Conservation (phyloP, 1,140 invertebrate species). For the Andrena cerasifolii region DNA sequence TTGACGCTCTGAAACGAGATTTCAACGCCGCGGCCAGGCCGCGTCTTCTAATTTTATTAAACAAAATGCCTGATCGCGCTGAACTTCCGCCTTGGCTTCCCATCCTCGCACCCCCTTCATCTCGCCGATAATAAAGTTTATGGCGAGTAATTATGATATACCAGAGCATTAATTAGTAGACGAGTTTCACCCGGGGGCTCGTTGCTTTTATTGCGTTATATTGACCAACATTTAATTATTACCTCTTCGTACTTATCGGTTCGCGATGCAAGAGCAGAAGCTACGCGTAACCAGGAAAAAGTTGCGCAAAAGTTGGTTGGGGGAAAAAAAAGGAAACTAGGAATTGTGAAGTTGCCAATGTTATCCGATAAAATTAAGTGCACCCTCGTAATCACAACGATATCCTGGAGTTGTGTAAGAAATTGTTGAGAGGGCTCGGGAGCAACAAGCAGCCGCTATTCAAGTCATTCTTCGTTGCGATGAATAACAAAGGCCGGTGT, state of each 20-base stretch:
- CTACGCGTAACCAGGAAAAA: not conserved
- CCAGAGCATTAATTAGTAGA: constrained; percentile 28
- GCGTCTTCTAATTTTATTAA: not conserved
- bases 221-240: constrained; percentile 8
- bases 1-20: not conserved
- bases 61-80: not conserved
- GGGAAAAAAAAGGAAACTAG: not conserved
- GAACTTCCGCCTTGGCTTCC: not conserved
- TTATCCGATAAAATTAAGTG: not conserved
- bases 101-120: too few species aligned
- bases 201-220: not conserved
- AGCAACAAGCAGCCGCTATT: constrained; percentile 13
- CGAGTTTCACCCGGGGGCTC: not conserved
- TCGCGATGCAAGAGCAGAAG: not conserved
- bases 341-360: not conserved
- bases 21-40: not conserved
- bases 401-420: constrained; percentile 24
- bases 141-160: constrained; percentile 7
- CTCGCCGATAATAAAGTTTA: constrained; percentile 27
- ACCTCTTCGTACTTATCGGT: not conserved
- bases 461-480: not conserved
- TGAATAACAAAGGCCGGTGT: constrained; percentile 16
- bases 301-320: not conserved
- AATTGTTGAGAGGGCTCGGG: not conserved
- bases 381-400: not conserved